Evolutionary conservation across 2,797 vertebrate genomes (phyloP), one percentile per base, ranked within the genome.

Genomic region (Phylloscopus collybita): DNA sequence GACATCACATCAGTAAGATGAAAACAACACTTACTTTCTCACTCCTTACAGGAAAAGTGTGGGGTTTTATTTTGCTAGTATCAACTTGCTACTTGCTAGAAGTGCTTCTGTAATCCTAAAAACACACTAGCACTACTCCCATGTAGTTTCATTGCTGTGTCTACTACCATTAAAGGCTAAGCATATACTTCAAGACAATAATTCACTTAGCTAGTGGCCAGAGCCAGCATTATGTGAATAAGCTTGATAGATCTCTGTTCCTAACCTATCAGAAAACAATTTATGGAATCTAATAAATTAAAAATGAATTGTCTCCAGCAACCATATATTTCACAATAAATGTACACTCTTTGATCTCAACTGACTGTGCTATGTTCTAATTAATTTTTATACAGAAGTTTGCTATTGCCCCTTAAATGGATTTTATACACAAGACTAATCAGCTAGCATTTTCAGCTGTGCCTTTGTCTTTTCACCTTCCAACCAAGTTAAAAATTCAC

Each of bases 251-350:
- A 96, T 94, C 53, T 92, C 67, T 74, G 83, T 82, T 95, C 67
- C 94, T 85, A 95, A 90, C 80, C 91, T 93, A 96, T 90, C 91
- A 96, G 92, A 96, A 96, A 96, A 94, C 94, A 96, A 96, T 96
- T 97, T 94, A 96, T 94, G 83, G 96, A 97, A 96, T 95, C 96
- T 94, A 97, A 97, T 97, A 97, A 96, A 95, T 96, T 96, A 86
- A 92, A 95, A 96, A 94, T 80, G 5, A 95, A 95, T 96, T 93
- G 90, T 95, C 88, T 95, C 67, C 88, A 96, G 82, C 74, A 96
- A 67, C 60, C 64, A 93, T 86, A 93, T 94, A 93, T 95, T 96
- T 96, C 91, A 95, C 90, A 87, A 95, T 95, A 94, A 97, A 90
- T 19, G 61, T 54, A 78, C 3, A 12, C 44, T 90, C 93, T 96